Base-by-base conservation (phyloP, 2,797 vertebrate species). In the Myoxocephalus aenaeus region DNA sequence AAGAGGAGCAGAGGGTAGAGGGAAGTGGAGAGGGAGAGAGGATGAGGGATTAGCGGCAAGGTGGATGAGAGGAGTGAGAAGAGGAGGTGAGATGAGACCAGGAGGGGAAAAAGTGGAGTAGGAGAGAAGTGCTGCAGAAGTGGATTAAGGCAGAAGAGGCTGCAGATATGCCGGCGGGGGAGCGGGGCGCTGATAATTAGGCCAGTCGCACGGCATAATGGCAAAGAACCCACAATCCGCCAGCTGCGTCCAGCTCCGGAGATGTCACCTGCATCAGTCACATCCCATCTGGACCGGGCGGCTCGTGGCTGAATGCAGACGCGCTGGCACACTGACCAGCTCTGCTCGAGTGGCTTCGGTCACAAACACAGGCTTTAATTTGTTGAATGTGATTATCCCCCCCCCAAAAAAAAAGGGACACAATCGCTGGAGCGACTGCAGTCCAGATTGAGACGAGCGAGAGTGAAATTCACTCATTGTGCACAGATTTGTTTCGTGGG, bases 241-340 rank as follows among this genome's bases (percentile, higher is more conserved):
- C 93, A 94, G 94, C 93, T 94, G 94, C 76, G 89, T 89, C 91
- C 91, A 84, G 85, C 90, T 77, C 80, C 12, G 66, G 73, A 79
- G 73, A 88, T 80, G 90, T 91, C 90, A 91, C 81, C 87, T 91
- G 86, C 90, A 94, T 92, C 93, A 86, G 91, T 94, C 94, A 88
- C 85, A 90, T 88, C 89, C 83, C 89, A 93, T 94, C 90, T 91
- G 92, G 90, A 85, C 76, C 46, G 27, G 36, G 38, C 40, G 65
- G 73, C 82, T 77, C 64, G 44, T 13, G 65, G 63, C 46, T 63
- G 65, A 79, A 81, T 8, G 38, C 67, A 77, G 75, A 70, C 80
- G 59, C 50, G 65, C 64, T 76, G 74, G 84, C 77, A 82, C 79
- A 70, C 79, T 87, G 90, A 90, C 90, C 89, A 70, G 84, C 77